Conservation (phyloP, 2,797 vertebrate species). For the Pseudochirops cupreus region DNA sequence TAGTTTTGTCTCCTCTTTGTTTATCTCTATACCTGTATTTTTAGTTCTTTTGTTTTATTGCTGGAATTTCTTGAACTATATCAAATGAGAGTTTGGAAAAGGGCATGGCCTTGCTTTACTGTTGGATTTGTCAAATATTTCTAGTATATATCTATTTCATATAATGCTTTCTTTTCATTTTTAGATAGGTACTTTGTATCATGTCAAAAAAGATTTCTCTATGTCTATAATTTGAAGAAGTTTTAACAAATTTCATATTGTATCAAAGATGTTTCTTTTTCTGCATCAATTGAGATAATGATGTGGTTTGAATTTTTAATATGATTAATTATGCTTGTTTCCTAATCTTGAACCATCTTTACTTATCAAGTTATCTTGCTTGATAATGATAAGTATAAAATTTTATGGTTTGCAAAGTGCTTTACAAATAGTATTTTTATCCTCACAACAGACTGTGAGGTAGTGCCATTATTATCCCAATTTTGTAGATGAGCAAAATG, state of each 20-base stretch:
- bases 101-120: not conserved
- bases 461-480: not conserved
- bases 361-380: not conserved
- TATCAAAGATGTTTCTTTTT: not conserved
- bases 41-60: not conserved
- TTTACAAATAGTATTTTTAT: not conserved
- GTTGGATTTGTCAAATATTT: not conserved
- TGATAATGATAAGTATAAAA: not conserved
- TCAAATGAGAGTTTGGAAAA: not conserved
- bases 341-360: not conserved
- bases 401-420: not conserved
- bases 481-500: not conserved
- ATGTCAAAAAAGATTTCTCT: not conserved
- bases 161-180: not conserved
- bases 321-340: not conserved
- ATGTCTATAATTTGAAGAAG: not conserved
- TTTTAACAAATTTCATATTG: not conserved
- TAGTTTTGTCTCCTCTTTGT: not conserved
- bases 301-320: not conserved
- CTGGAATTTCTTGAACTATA: not conserved
- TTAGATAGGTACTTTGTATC: not conserved
- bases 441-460: not conserved
- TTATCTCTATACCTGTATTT: not conserved
- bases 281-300: not conserved
- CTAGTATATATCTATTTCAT: not conserved